Base-by-base conservation (phyloP, 1,140 invertebrate genomes). In the Tetraneura akinire region DNA sequence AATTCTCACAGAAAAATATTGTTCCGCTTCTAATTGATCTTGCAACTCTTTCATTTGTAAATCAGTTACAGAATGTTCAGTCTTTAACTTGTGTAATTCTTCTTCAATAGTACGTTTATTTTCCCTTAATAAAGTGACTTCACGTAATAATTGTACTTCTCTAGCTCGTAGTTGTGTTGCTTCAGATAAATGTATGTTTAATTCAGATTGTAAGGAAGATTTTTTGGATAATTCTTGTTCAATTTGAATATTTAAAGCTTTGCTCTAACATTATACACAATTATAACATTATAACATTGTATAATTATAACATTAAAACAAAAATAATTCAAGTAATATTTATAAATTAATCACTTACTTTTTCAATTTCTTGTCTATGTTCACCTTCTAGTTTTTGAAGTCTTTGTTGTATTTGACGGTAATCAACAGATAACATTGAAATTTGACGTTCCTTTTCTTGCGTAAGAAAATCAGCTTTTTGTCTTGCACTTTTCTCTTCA, bases 381-480 rank as follows among this genome's bases (percentile, higher is more conserved):
- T 97, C 95, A 18, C 92, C 94, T 85, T 97, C 94, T 1, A 96
- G 86, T 85, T 96, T 96, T 85, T 96, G 92, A 23, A 97, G 85
- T 76, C 94, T 90, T 83, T 96, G 92, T 84, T 96, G 93, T 82
- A 97, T 92, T 86, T 97, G 96, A 11, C 94, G 88, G 84, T 96
- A 94, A 86, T 98, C 96, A 6, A 98, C 94, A 21, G 92, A 93
- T 1, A 98, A 86, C 92, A 97, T 97, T 9, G 93, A 97, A 84
- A 96, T 93, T 85, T 97, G 94, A 11, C 96, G 89, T 85, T 98
- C 96, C 83, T 95, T 94, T 84, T 97, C 95, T 85, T 98, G 94
- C 11, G 91, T 91, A 29, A 90, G 89, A 53, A 92, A 88, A 84
- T 97, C 95, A 0, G 93, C 91, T 81, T 92, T 91, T 84, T 96